phyloP scores from a whole-genome alignment of 2,888 invertebrate genomes.

The Hymenopus coronatus region DNA sequence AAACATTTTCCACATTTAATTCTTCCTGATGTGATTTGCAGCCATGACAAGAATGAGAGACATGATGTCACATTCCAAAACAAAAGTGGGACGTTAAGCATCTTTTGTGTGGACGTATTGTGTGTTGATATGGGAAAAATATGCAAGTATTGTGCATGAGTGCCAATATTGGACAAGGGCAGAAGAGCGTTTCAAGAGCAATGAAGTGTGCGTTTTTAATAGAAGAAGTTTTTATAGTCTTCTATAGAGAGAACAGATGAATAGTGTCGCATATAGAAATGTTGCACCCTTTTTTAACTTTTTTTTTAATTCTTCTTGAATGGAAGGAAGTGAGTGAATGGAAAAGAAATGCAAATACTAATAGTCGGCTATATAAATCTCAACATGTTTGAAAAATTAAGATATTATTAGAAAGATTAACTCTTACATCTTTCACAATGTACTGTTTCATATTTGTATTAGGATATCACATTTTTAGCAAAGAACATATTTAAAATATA shows the following conservation, averaged over 20 bases:
- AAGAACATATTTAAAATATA: background rate
- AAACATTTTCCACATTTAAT: slow-evolving; percentile 13
- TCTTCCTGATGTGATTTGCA: slow-evolving; percentile 23
- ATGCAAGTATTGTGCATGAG: background rate
- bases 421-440: background rate
- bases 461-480: background rate
- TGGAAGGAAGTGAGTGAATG: background rate
- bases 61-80: slow-evolving; percentile 12
- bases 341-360: background rate
- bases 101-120: background rate
- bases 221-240: slow-evolving; percentile 4
- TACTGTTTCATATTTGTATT: background rate
- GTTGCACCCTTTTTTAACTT: background rate
- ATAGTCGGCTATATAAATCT: slow-evolving; percentile 27
- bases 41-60: slow-evolving; percentile 3
- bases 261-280: slow-evolving; percentile 5
- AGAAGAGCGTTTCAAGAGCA: too few relatives aligned
- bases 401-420: background rate
- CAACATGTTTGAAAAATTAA: slow-evolving; percentile 5
- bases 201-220: background rate
- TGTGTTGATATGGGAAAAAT: background rate
- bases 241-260: background rate
- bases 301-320: background rate
- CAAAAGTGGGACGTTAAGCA: background rate
- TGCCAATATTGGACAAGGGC: background rate